Base-by-base conservation (phyloP, 1,140 invertebrate genomes). In the Papilio glaucus region DNA sequence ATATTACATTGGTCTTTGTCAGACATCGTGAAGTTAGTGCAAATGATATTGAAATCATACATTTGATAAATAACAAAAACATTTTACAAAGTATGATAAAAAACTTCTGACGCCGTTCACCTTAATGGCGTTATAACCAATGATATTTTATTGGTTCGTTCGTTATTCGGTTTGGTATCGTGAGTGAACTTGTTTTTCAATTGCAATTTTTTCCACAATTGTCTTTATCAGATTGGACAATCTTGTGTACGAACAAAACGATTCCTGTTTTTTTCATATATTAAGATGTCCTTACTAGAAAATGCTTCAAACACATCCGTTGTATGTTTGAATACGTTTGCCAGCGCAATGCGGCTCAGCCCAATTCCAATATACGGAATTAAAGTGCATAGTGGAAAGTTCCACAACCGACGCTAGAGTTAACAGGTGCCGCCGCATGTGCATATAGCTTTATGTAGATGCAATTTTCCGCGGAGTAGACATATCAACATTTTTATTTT, bases 401-500 rank as follows among this genome's bases (percentile, higher is more conserved):
- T 62, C 60, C 60, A 12, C 29, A 33, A 62, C 29, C n/a, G 29
- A 62, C 60, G 60, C 33, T 33, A 15, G 9, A 53, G 45, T 10
- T 37, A 37, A 37, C 60, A 62, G 60, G 29, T 62, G 60, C 60
- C 33, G 45, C 13, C 57, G 13, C 15, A 37, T 29, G 26, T n/a
- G 29, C 8, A 33, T 10, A 18, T 37, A 37, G 60, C 60, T 37
- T 37, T 37, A 62, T 62, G 60, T 37, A 29, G 60, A 62, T 62
- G 60, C 33, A 62, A 62, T 62, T 62, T 62, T 62, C 60, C 2
- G 9, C 26, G 26, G 60, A 62, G 37, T 37, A 37, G 8, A 73
- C 62, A 73, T 71, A 70, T 65, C 38, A 65, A 75, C 65, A 41
- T 45, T 63, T 38, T 71, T 73, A 72, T 73, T 73, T 80, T 53